Base-by-base conservation (phyloP, 2,888 invertebrate genomes). In the Aspidiotus rigidus region DNA sequence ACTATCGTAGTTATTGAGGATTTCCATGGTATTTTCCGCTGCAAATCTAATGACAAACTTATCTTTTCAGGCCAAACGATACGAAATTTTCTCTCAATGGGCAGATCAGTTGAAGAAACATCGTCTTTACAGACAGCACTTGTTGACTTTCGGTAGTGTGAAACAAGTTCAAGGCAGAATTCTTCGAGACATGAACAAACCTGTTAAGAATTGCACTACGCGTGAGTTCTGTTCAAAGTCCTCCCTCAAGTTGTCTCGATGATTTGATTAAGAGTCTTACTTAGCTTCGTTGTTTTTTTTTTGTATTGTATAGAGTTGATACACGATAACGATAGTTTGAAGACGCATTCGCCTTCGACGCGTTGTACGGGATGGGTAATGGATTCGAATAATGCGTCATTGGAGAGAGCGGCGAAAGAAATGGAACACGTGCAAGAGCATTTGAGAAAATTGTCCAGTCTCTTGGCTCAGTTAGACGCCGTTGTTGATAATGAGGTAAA, bases 51-150 rank as follows among this genome's bases (percentile, higher is more conserved):
- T 28, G 28, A 28, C 28, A 28, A 28, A 28, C 17, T 57, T 42
- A 57, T 69, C 59, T 74, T 40, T 74, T 9, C 74, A 80, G 75
- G 86, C 87, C 7, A 88, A 87, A 79, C 84, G 84, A 8, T 83
- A 83, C 10, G 86, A 87, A 44, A 79, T 83, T 41, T 90, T 89
- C 77, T 80, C 83, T 62, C 85, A 86, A 54, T 90, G 90, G 90
- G 81, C 90, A 63, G 83, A 84, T 71, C 85, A 87, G 74, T 77
- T 91, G 60, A 86, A 86, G 73, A 84, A 85, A 54, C 90, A 90
- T 76, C 81, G 90, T 71, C 80, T 90, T 62, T 89, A 88, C 76
- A 81, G 90, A 9, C 91, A 91, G 76, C 89, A 90, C 76, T 78
- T 86, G 62, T 78, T 87, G 13, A 86, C 86, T 0, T 87, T 85